phyloP scores from a whole-genome alignment of 2,888 invertebrate genomes.

The Lymantria monacha region DNA sequence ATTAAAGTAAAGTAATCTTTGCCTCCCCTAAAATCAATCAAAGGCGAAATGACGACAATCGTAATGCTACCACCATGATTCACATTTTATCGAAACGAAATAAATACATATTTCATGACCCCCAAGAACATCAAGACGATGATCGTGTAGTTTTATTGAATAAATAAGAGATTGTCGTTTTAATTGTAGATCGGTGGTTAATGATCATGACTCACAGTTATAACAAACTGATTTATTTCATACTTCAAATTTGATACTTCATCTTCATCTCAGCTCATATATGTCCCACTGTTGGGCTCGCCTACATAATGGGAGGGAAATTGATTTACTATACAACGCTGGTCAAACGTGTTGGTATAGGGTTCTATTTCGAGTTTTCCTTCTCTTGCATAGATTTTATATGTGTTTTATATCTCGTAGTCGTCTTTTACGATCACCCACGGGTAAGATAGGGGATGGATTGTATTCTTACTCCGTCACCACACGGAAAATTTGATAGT shows the following conservation, averaged over 20 bases:
- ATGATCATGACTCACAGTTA: conserved; percentile 22
- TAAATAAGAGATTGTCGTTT: conserved; percentile 47
- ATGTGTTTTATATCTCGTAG: neutral
- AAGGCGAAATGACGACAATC: conserved; percentile 13
- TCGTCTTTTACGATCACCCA: too few relatives aligned
- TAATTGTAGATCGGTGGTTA: conserved; percentile 43
- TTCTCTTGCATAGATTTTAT: too few relatives aligned
- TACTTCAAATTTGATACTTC: neutral
- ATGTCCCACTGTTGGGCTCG: too few relatives aligned
- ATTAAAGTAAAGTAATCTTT: neutral
- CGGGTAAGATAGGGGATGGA: too few relatives aligned
- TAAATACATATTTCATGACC: conserved; percentile 62
- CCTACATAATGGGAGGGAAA: too few relatives aligned
- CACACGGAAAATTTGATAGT: too few relatives aligned
- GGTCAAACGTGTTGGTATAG: too few relatives aligned
- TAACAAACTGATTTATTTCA: neutral
- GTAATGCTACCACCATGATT: conserved; percentile 24
- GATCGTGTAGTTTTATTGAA: conserved; percentile 39
- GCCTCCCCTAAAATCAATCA: conserved; percentile 4
- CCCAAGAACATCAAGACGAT: conserved; percentile 33
- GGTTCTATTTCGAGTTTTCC: too few relatives aligned
- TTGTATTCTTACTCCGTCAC: too few relatives aligned
- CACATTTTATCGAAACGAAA: conserved; percentile 30
- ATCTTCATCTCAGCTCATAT: too few relatives aligned
- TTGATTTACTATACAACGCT: too few relatives aligned